A percentile compares a stretch with the other conserved stretches of the same genome.
Conservation (phyloP, 2,888 invertebrate species). For the Eretmocerus hayati region DNA sequence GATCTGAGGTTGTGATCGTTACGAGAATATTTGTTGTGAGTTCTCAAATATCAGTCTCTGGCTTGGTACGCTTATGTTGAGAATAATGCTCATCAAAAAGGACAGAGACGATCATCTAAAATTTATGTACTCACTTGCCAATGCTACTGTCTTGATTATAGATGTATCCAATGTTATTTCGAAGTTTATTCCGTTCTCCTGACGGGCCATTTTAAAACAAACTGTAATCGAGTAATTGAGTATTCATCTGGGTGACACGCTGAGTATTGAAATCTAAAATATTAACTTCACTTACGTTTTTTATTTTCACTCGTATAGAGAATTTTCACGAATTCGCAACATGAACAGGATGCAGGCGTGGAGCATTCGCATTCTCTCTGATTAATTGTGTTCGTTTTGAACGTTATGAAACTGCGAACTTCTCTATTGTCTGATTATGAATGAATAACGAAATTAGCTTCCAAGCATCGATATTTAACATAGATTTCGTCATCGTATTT, state of each 20-base stretch:
- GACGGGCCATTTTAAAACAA: slow-evolving; percentile 36
- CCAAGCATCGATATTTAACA: no score
- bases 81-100: no score
- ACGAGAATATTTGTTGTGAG: no score
- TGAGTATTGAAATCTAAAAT: background rate
- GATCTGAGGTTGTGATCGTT: no score
- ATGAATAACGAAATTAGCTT: no score
- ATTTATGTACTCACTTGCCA: slow-evolving; percentile 30
- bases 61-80: no score
- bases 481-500: no score
- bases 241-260: background rate
- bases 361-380: slow-evolving; percentile 31
- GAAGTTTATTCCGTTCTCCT: slow-evolving; percentile 31
- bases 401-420: slow-evolving; percentile 7
- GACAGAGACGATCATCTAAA: no score
- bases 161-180: slow-evolving; percentile 30
- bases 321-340: slow-evolving; percentile 36
- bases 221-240: slow-evolving; percentile 30
- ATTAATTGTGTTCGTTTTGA: slow-evolving; percentile 4
- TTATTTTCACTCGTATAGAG: slow-evolving; percentile 27
- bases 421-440: no score
- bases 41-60: no score
- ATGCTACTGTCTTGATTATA: slow-evolving; percentile 26
- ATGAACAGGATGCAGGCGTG: slow-evolving; percentile 29
- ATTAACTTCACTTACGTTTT: slow-evolving; percentile 27